These are phyloP conservation scores for Drosophila testacea DNA, from an alignment of 2,888 invertebrate genomes.

Conservation along the genomic window DNA sequence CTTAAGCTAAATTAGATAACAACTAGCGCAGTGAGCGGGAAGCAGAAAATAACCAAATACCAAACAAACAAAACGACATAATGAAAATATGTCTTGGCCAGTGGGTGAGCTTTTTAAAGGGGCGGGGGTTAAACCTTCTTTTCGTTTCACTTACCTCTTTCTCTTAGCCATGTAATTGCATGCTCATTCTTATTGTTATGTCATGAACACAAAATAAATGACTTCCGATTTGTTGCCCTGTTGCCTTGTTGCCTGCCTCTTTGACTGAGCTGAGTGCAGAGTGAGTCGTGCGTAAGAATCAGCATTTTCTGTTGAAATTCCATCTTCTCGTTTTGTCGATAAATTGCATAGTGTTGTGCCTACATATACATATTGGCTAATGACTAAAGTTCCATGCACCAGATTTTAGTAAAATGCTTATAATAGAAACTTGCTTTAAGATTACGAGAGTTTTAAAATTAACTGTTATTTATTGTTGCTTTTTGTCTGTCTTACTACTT, in stretches of 20 bases:
- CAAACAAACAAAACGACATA: slow-evolving; percentile 38
- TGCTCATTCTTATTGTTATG: slow-evolving; percentile 60
- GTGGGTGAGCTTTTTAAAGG: slow-evolving; percentile 10
- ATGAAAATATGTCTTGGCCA: slow-evolving; percentile 28
- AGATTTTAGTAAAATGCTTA: no score
- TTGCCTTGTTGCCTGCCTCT: slow-evolving; percentile 2
- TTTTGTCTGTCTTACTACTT: no score
- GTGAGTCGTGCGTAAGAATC: slow-evolving; percentile 39
- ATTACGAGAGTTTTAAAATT: no score
- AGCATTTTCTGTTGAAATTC: slow-evolving; percentile 22
- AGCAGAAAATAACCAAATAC: slow-evolving; percentile 34
- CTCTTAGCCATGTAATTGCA: slow-evolving; percentile 53
- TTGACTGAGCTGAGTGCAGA: slow-evolving; percentile 11
- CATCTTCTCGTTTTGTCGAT: slow-evolving; percentile 27
- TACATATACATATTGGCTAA: no score
- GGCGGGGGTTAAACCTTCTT: background rate
- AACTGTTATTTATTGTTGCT: no score
- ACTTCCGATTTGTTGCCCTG: slow-evolving; percentile 55
- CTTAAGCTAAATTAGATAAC: slow-evolving; percentile 67
- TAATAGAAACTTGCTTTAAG: no score
- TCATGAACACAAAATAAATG: slow-evolving; percentile 56
- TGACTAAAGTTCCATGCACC: no score
- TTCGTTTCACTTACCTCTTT: background rate
- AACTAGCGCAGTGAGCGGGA: slow-evolving; percentile 46
- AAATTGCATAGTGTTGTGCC: slow-evolving; percentile 25